Evolutionary conservation across 2,888 invertebrate species (phyloP), one percentile per base, ranked within the genome.

Genomic region (Strigamia transsilvanica): DNA sequence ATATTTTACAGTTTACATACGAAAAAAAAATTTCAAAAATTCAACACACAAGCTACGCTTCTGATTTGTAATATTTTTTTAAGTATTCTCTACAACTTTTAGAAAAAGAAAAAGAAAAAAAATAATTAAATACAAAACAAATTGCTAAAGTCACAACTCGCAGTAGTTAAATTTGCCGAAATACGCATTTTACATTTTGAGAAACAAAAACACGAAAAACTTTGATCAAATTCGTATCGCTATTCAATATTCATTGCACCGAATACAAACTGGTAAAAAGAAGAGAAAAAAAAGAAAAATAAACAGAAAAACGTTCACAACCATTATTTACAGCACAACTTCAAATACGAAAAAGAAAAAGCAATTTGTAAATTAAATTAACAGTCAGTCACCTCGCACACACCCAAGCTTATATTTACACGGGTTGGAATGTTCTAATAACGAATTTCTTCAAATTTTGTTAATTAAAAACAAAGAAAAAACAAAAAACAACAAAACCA

Each of bases 341-440:
- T 46, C 3, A 46, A 46, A 13, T 46, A 46, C 46, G 46, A 10
- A 15, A 15, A 15, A n/a, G 10, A 27, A 73, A 73, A 73, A 18
- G n/a, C 13, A 73, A 73, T 73, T 73, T 73, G 23, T 12, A 32
- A 13, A 10, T 27, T 27, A n/a, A n/a, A 10, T 13, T 6, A 12
- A 73, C 13, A 27, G 61, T 7, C 61, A 13, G 4, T 46, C 10
- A 2, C 73, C 32, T 73, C 27, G 9, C 23, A 27, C 32, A 73
- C 32, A 27, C 5, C 23, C 73, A 73, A 73, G 9, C 13, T 18
- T 6, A 27, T 73, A 73, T 73, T 27, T 73, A 73, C 73, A 73
- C n/a, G 73, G 13, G 12, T 73, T 32, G 73, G 73, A 73, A 73
- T 73, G 73, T 73, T 32, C 32, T 73, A 27, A 32, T 13, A 73